These are phyloP conservation scores for Ceyx melanurus DNA, from an alignment of 2,113 vertebrate species.

Conservation along the genomic window DNA sequence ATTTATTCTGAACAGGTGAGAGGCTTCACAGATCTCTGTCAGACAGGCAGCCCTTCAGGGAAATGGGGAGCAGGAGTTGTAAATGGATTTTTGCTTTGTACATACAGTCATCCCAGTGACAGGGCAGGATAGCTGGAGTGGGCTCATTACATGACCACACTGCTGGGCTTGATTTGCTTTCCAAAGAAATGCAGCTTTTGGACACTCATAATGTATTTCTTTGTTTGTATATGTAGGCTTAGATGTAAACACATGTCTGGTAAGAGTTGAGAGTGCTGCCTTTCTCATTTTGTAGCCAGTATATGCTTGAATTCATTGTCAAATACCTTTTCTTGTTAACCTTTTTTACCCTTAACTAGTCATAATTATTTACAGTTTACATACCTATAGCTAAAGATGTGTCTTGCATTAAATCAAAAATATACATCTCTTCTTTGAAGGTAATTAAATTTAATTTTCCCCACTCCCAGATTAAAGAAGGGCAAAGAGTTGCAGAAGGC, in stretches of 20 bases:
- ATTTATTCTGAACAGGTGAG: conserved; percentile 95
- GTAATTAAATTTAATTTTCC: neutral
- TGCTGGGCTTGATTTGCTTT: neutral
- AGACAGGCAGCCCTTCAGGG: neutral
- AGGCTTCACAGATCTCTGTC: neutral
- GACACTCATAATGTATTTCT: neutral
- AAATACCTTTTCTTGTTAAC: neutral
- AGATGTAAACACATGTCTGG: neutral
- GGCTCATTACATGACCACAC: rapidly evolving
- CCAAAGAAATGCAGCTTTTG: neutral
- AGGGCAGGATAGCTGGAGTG: neutral
- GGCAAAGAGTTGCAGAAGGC: conserved; percentile 91
- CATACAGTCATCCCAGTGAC: neutral
- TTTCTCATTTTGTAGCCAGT: neutral
- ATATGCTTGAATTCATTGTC: neutral
- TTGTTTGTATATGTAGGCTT: neutral
- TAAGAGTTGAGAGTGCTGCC: neutral
- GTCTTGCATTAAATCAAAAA: neutral
- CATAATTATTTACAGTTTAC: neutral
- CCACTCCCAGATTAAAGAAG: conserved; percentile 85
- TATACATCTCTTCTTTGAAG: neutral
- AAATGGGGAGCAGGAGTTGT: neutral
- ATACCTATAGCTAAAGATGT: neutral
- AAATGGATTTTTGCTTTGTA: neutral
- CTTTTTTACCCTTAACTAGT: neutral